Conservation (phyloP, 2,113 vertebrate species). For the Manacus vitellinus region DNA sequence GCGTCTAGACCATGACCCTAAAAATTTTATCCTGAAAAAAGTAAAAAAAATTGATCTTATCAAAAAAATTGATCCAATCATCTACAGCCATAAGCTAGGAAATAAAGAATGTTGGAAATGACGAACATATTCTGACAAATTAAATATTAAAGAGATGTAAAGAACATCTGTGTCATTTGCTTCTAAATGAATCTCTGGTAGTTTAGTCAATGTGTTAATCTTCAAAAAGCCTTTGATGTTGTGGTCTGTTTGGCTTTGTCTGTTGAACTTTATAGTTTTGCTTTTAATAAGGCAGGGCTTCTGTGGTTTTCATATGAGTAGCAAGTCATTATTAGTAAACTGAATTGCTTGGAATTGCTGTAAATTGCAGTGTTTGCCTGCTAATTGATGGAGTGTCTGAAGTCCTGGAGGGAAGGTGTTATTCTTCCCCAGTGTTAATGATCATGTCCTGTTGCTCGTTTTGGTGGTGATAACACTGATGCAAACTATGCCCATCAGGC, state of each 20-base stretch:
- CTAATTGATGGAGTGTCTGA: not conserved
- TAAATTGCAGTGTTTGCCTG: not conserved
- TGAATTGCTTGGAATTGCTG: conserved; percentile 30
- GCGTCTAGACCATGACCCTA: not conserved
- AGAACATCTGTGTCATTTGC: not conserved
- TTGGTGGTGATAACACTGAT: not conserved
- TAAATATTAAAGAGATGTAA: conserved; percentile 11
- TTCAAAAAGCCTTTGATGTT: conserved; percentile 61
- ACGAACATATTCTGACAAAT: not conserved
- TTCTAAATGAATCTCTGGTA: conserved; percentile 42
- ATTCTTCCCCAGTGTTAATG: not conserved
- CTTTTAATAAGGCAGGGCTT: conserved; percentile 34
- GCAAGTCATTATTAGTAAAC: conserved; percentile 9
- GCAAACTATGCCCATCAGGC: not conserved
- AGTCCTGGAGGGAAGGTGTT: not conserved
- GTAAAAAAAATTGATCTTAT: not conserved
- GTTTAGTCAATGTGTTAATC: conserved; percentile 43
- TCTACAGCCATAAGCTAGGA: not conserved
- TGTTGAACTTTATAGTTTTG: conserved; percentile 30
- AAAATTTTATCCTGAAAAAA: not conserved
- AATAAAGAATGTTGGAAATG: not conserved
- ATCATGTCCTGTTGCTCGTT: not conserved
- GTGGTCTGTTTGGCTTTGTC: conserved; percentile 34
- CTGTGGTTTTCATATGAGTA: conserved; percentile 3
- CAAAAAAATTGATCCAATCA: not conserved